phyloP scores from a whole-genome alignment of 2,888 invertebrate species.

The Athetis lepigone region DNA sequence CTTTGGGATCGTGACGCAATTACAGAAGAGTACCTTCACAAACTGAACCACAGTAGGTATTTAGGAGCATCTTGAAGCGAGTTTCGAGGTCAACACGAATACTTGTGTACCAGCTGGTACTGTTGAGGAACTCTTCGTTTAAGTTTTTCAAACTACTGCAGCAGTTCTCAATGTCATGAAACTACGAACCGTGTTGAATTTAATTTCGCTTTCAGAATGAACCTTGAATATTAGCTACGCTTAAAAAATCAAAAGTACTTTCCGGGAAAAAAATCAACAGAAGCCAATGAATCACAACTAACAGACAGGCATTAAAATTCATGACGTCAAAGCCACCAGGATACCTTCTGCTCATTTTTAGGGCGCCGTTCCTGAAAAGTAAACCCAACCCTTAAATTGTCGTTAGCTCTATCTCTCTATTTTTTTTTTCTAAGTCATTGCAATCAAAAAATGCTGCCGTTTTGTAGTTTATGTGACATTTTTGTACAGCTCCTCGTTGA shows the following conservation, averaged over 20 bases:
- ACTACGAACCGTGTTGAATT: constrained; percentile 28
- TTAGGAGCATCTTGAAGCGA: constrained; percentile 40
- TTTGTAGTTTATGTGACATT: too few relatives aligned
- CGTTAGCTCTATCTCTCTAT: too few relatives aligned
- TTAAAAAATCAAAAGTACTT: constrained; percentile 8
- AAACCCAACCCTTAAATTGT: too few relatives aligned
- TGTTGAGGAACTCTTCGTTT: constrained; percentile 46
- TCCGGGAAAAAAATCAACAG: not conserved
- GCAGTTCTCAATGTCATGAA: constrained; percentile 48
- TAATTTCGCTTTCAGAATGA: constrained; percentile 35
- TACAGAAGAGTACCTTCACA: constrained; percentile 40
- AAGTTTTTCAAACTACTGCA: constrained; percentile 57
- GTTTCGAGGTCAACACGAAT: constrained; percentile 55
- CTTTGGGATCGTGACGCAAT: constrained; percentile 57
- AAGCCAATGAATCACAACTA: constrained; percentile 3
- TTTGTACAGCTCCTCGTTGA: too few relatives aligned
- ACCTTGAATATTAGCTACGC: constrained; percentile 16
- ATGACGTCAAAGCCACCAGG: constrained; percentile 28
- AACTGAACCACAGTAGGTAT: constrained; percentile 33
- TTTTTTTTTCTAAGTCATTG: too few relatives aligned
- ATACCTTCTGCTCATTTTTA: constrained; percentile 27
- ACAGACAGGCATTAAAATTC: constrained; percentile 37
- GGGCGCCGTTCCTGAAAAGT: too few relatives aligned
- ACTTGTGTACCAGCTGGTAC: constrained; percentile 38
- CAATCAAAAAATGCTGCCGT: too few relatives aligned